Conservation (phyloP, 2,797 vertebrate genomes). For the Thalassophryne amazonica region DNA sequence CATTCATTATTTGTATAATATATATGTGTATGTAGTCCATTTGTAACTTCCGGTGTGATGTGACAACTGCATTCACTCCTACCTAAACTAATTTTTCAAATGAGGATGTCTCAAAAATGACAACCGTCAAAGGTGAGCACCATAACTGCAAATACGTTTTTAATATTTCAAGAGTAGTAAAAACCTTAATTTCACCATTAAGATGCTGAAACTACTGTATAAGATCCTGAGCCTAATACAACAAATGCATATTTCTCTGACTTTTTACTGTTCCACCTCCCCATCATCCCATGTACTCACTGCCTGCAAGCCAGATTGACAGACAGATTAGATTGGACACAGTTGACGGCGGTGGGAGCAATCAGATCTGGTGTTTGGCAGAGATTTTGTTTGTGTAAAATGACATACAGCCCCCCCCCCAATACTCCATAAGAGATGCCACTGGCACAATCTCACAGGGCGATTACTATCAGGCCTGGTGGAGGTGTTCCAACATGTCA, state of each 20-base stretch:
- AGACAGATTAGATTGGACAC: conserved; percentile 85
- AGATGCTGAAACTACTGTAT: conserved; percentile 17
- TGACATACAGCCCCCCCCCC: conserved; percentile 64
- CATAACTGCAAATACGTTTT: too few species aligned
- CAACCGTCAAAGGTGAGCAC: too few species aligned
- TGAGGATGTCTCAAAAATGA: too few species aligned
- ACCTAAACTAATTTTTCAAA: too few species aligned
- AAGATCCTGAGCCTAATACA: conserved; percentile 32
- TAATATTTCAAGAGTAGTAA: too few species aligned
- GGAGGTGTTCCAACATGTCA: conserved; percentile 81
- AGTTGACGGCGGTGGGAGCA: conserved; percentile 77
- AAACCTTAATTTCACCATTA: conserved; percentile 5
- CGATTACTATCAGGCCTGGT: conserved; percentile 80
- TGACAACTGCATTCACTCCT: too few species aligned
- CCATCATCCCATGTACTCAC: conserved; percentile 58
- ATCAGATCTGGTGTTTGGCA: conserved; percentile 80
- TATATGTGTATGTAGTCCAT: too few species aligned
- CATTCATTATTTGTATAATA: too few species aligned
- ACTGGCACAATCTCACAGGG: conserved; percentile 77
- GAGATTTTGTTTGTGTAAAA: conserved; percentile 83
- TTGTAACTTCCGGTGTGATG: too few species aligned
- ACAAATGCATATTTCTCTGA: conserved; percentile 48
- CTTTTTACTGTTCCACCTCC: conserved; percentile 49
- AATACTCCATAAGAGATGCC: conserved; percentile 66
- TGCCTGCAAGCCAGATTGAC: conserved; percentile 73